Evolutionary conservation across 2,888 invertebrate species (phyloP).

Genomic region (Tipula lateralis): DNA sequence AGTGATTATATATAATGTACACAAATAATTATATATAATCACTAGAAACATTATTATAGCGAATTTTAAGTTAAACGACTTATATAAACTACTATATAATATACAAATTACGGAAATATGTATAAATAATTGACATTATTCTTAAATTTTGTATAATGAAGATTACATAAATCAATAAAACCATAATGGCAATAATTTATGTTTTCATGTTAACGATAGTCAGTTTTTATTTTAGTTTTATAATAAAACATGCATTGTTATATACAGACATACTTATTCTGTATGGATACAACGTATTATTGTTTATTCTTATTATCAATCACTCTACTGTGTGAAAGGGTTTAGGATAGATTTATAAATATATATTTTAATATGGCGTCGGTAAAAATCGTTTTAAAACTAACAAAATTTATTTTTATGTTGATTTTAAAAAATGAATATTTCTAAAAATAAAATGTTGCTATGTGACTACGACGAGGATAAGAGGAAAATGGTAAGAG

Average conservation of each 20-base stretch:
- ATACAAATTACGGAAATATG: neutral
- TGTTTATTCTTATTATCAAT: neutral
- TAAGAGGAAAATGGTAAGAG: neutral
- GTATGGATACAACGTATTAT: neutral
- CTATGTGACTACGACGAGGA: neutral
- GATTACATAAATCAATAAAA: neutral
- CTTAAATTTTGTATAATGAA: neutral
- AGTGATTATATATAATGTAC: too few relatives aligned
- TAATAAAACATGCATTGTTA: neutral
- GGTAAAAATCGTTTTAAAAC: neutral
- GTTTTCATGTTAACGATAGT: neutral
- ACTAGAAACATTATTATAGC: neutral
- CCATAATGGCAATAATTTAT: neutral
- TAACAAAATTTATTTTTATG: neutral
- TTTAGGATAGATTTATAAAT: neutral
- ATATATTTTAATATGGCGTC: neutral
- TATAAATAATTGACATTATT: neutral
- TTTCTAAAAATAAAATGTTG: neutral
- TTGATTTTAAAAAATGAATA: neutral
- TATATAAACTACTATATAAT: neutral
- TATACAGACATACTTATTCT: neutral
- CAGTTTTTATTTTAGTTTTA: neutral
- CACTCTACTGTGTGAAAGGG: neutral
- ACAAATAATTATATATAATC: too few relatives aligned
- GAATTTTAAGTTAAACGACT: neutral